Evolutionary conservation across 2,113 vertebrate genomes (phyloP).

Genomic region (Crotalus horridus): DNA sequence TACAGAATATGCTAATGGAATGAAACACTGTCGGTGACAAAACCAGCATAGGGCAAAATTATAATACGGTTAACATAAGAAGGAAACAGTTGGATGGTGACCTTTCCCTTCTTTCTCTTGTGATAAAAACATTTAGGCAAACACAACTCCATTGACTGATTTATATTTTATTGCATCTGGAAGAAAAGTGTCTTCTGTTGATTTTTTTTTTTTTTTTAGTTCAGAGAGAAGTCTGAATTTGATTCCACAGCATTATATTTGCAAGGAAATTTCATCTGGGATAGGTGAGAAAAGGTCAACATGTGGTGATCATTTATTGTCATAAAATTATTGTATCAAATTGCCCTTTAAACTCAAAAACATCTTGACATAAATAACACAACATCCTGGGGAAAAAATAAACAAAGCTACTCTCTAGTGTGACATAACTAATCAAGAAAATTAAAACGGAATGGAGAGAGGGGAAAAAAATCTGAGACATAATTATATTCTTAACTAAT

Average conservation of each 20-base stretch:
- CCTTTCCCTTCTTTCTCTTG: conserved; percentile 1
- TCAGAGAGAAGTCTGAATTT: neutral
- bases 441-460: neutral
- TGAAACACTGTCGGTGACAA: neutral
- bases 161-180: conserved; percentile 8
- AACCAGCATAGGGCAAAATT: neutral
- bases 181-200: neutral
- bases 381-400: neutral
- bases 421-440: neutral
- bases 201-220: neutral
- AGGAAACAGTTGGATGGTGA: neutral
- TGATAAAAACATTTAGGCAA: neutral
- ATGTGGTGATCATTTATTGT: neutral
- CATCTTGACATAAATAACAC: neutral
- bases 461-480: neutral
- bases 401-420: neutral
- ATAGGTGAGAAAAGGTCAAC: conserved; percentile 5
- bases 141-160: neutral
- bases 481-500: conserved; percentile 16
- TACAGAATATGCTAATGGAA: neutral
- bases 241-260: neutral
- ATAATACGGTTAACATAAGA: neutral
- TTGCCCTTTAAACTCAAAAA: neutral
- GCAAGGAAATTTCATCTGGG: neutral
- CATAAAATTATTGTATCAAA: neutral